Conservation (phyloP, 2,888 invertebrate species). For the Drosophila differens region DNA sequence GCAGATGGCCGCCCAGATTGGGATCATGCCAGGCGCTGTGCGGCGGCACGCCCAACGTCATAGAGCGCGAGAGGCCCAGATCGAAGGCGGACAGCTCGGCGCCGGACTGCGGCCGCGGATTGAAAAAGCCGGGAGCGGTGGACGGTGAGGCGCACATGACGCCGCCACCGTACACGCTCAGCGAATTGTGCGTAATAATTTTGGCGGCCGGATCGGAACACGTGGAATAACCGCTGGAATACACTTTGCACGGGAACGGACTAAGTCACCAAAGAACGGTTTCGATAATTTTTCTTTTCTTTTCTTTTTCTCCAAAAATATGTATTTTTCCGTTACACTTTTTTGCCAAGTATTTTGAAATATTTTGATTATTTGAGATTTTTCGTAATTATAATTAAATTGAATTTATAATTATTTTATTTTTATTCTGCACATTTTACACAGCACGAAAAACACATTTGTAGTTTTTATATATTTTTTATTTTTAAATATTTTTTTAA, state of each 20-base stretch:
- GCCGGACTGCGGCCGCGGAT: constrained; percentile 85
- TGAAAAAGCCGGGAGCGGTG: constrained; percentile 86
- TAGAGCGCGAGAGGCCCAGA: constrained; percentile 86
- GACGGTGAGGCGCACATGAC: constrained; percentile 86
- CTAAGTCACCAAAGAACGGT: constrained; percentile 32
- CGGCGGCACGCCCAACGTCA: constrained; percentile 88
- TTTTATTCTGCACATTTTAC: constrained; percentile 51
- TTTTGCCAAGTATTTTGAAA: constrained; percentile 33
- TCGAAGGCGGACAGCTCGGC: constrained; percentile 85
- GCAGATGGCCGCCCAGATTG: constrained; percentile 84
- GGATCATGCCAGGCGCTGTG: constrained; percentile 87
- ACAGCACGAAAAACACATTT: constrained; percentile 46
- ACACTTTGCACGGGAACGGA: constrained; percentile 75
- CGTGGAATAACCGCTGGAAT: constrained; percentile 79
- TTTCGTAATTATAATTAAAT: constrained; percentile 26
- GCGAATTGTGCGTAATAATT: constrained; percentile 86
- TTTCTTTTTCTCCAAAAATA: constrained; percentile 17
- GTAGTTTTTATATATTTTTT: constrained; percentile 27
- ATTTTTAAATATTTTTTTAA: constrained; percentile 1
- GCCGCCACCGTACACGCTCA: constrained; percentile 86
- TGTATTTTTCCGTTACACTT: constrained; percentile 27
- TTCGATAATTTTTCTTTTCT: constrained; percentile 9
- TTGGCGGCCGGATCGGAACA: constrained; percentile 85
- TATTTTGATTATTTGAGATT: constrained; percentile 3
- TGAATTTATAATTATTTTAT: constrained; percentile 48